Evolutionary conservation across 2,113 vertebrate genomes (phyloP), one percentile per base, ranked within the genome.

Genomic region (Orthonyx spaldingii): DNA sequence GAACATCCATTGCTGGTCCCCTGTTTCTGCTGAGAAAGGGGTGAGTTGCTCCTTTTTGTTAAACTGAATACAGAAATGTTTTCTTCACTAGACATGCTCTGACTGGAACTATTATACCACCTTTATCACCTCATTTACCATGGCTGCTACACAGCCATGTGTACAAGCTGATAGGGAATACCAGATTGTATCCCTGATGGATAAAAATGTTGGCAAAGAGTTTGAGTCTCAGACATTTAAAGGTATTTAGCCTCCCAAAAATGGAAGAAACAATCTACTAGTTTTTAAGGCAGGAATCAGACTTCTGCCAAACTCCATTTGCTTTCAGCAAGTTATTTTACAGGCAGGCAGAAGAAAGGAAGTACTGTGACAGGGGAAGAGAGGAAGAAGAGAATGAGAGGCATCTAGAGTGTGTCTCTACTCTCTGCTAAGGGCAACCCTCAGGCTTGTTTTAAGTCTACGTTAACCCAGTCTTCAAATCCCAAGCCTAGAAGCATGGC

Each of bases 1-100:
- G 55, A 85, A 35, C 66, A 94, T 76, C 44, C 23, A 2, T 49
- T 92, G 71, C 71, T 89, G 47, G 17, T 86, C 53, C 47, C 72
- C 92, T 90, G 46, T 69, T 96, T 90, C 77, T 78, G 60, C 49
- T 85, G 68, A 93, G 64, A 75, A 84, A 89, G 52, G 50, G 76
- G 46, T 26, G 47, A 77, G 39, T 64, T 84, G 69, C 85, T 88
- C n/a, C 37, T 84, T 71, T 95, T 83, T 78, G 23, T 81, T 39
- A 68, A 86, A 63, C 42, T 66, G 59, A 72, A 78, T 64, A 56
- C 64, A 81, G 83, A 90, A 88, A 78, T 65, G 92, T 63, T 85
- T 84, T 66, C 64, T 82, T 80, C 63, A 68, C 37, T 53, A 53
- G 75, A 71, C 11, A 21, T 41, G 30, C 21, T 77, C 65, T 77